These are phyloP conservation scores for Papilio demoleus DNA, from an alignment of 2,888 invertebrate species.

Conservation along the genomic window DNA sequence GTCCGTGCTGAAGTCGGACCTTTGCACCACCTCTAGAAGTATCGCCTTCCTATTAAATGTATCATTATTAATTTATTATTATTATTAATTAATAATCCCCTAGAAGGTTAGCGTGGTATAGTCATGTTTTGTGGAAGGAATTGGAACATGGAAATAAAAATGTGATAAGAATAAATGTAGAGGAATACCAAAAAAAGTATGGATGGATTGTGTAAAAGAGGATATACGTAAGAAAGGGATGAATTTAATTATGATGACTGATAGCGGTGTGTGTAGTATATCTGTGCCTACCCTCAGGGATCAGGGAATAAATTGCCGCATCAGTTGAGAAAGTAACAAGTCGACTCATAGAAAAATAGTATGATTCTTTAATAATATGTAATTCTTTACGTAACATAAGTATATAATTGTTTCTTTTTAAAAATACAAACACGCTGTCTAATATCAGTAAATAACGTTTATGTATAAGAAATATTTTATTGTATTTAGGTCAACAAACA, in stretches of 20 bases:
- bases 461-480: neutral
- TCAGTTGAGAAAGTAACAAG: neutral
- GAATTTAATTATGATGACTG: no score
- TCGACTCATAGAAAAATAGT: neutral
- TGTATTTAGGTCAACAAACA: neutral
- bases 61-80: neutral
- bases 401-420: neutral
- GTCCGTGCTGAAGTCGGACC: conserved; percentile 91
- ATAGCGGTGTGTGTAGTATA: no score
- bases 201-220: no score
- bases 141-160: no score
- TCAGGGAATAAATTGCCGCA: no score
- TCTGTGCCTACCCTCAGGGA: no score
- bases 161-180: no score
- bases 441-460: no score
- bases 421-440: neutral
- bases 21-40: conserved; percentile 90
- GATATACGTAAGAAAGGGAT: no score
- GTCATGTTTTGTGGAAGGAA: no score
- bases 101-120: no score
- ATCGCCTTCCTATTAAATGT: conserved; percentile 87
- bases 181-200: no score
- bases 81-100: neutral
- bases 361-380: neutral
- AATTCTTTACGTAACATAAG: neutral